Evolutionary conservation across 2,888 invertebrate genomes (phyloP), one percentile per base, ranked within the genome.

Genomic region (Alsophila aescularia): DNA sequence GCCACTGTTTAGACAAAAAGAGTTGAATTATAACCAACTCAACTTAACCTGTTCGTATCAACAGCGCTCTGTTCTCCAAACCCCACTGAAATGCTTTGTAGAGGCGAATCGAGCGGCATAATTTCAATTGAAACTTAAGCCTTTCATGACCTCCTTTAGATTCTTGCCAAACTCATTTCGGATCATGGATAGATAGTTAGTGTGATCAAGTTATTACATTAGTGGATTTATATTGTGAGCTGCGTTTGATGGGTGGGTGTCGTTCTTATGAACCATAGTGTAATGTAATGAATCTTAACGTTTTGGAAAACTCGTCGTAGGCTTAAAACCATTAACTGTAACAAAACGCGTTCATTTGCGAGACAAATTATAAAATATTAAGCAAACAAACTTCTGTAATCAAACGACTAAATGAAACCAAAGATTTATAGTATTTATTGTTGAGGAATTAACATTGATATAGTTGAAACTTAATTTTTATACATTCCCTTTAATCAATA

Each of bases 361-460:
- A 73, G 65, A 66, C 61, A 66, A 66, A 66, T 69, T 60, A 68
- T 67, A 64, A 69, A 6, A 67, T 48, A 58, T 66, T 53, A 50
- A 66, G 69, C 60, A 67, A 61, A 60, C 63, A 68, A 73, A 70
- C 69, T 81, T 83, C 82, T 80, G 75, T 81, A 86, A 82, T 83
- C 82, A 75, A 85, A 77, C 82, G 85, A 86, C 86, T 85, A 83
- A 84, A 82, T 84, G 81, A 85, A 87, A 87, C 90, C 90, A 90
- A 90, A 90, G 90, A 90, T 85, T 87, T 85, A 83, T 87, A 89
- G 85, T 90, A 88, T 89, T 89, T 89, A 89, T 87, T 87, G 83
- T 85, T 83, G 87, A 83, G 77, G 80, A 81, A 79, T 78, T 83
- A 81, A 82, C 83, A 74, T 80, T 77, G 82, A 81, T 82, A 83